phyloP scores from a whole-genome alignment of 2,113 vertebrate species.

The Promerops cafer region DNA sequence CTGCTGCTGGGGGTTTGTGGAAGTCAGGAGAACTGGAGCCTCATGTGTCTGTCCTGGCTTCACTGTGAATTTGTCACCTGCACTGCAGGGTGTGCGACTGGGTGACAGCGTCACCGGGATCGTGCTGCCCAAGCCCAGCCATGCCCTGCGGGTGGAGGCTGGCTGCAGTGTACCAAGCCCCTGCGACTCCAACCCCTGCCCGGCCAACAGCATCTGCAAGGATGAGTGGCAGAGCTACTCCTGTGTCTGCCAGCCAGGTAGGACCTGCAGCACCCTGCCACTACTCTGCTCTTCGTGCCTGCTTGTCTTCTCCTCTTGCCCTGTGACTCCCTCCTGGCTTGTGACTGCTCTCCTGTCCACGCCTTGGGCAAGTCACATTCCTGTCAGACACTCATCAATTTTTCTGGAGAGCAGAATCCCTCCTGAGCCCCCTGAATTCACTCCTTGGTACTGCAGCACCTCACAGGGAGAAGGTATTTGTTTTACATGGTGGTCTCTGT shows the following conservation, averaged over 20 bases:
- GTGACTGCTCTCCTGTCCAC: neutral
- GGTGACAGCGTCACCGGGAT: conserved; percentile 82
- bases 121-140: conserved; percentile 80
- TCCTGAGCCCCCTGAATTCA: neutral
- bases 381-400: neutral
- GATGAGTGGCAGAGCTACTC: conserved; percentile 90
- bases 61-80: neutral
- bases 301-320: neutral
- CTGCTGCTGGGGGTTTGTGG: neutral
- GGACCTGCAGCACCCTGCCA: neutral
- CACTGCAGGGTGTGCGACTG: conserved; percentile 85
- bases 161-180: conserved; percentile 84
- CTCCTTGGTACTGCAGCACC: neutral
- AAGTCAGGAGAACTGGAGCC: neutral
- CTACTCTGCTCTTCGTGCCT: neutral
- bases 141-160: conserved; percentile 83
- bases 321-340: neutral
- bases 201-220: conserved; percentile 81
- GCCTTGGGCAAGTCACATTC: neutral
- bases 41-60: neutral
- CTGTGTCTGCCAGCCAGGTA: conserved; percentile 89
- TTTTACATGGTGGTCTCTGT: neutral
- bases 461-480: neutral
- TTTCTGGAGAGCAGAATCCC: neutral
- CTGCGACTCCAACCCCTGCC: conserved; percentile 87